Evolutionary conservation across 2,797 vertebrate species (phyloP).

Genomic region (Poeciliopsis presidionis): DNA sequence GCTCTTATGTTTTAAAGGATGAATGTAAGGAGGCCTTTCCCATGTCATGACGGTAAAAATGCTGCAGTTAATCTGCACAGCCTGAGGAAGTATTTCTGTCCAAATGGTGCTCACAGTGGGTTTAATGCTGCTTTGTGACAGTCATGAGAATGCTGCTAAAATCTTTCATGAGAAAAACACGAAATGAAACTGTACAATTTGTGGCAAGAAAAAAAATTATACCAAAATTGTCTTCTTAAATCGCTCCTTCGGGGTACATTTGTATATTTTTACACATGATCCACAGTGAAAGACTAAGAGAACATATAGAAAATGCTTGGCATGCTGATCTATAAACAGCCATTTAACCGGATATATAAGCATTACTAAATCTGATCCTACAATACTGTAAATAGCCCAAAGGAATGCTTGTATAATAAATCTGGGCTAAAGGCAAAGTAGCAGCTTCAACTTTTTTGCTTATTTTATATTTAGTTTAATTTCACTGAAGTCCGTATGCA

Average conservation of each 20-base stretch:
- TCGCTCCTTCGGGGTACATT: slow-evolving; percentile 6
- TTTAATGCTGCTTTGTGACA: not conserved
- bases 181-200: slow-evolving; percentile 10
- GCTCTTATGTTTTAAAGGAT: slow-evolving; percentile 5
- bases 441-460: not conserved
- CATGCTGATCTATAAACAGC: slow-evolving; percentile 50
- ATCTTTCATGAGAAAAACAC: not conserved
- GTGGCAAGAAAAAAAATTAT: slow-evolving; percentile 1
- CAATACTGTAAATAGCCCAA: slow-evolving; percentile 29
- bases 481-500: not conserved
- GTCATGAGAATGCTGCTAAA: not conserved
- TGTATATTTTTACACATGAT: slow-evolving; percentile 25
- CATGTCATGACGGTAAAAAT: slow-evolving; percentile 1
- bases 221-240: slow-evolving; percentile 16
- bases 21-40: slow-evolving; percentile 9
- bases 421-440: not conserved
- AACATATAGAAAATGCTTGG: slow-evolving; percentile 41
- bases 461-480: slow-evolving; percentile 3
- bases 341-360: slow-evolving; percentile 18
- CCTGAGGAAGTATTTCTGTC: not conserved
- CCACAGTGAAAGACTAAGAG: slow-evolving; percentile 22
- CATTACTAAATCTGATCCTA: slow-evolving; percentile 38
- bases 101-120: not conserved
- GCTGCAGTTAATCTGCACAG: slow-evolving; percentile 4
- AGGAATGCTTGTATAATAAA: slow-evolving; percentile 11